Evolutionary conservation across 2,113 vertebrate genomes (phyloP), one percentile per base, ranked within the genome.

Genomic region (Burhinus oedicnemus): DNA sequence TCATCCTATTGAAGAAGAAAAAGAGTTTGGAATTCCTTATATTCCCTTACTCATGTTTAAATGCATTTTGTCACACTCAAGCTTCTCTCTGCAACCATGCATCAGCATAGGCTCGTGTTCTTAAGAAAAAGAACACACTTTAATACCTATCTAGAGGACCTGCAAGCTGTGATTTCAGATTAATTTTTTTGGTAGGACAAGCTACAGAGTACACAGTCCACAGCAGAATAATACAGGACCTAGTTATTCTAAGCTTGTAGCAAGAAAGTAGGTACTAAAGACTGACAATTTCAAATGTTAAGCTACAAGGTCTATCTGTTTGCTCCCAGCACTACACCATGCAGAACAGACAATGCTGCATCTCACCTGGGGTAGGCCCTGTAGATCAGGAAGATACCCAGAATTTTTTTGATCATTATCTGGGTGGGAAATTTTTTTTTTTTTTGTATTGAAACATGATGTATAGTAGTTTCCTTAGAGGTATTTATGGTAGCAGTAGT

Each of bases 401-500:
- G 36, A 38, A 89, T 52, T 76, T 62, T 57, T 96, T 47, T 75
- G 23, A 44, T 79, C 44, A 38, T 57, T 60, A 34, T 30, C 15
- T 81, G 16, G 2, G 22, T 77, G 8, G 18, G 38, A 61, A 69
- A 52, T 71, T 3, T 29, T 26, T 15, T 12, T 58, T 69, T 36
- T 69, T 69, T 21, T 13, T 11, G 17, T 40, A 54, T n/a, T 51
- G n/a, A 62, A 74, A 17, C 5, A 5, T 20, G 36, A n/a, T 23
- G 7, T 8, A 3, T 69, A 34, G 12, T 84, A 66, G 22, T 49
- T 75, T 95, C 17, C 23, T 72, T 78, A 30, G 54, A 84, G 20
- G 64, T 94, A 62, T 95, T 92, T 93, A 79, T 85, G 74, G 47
- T 94, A 69, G 83, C 66, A 78, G 40, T 62, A 87, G n/a, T 83